Evolutionary conservation across 1,140 invertebrate genomes (phyloP), one percentile per base, ranked within the genome.

Genomic region (Drusus annulatus): DNA sequence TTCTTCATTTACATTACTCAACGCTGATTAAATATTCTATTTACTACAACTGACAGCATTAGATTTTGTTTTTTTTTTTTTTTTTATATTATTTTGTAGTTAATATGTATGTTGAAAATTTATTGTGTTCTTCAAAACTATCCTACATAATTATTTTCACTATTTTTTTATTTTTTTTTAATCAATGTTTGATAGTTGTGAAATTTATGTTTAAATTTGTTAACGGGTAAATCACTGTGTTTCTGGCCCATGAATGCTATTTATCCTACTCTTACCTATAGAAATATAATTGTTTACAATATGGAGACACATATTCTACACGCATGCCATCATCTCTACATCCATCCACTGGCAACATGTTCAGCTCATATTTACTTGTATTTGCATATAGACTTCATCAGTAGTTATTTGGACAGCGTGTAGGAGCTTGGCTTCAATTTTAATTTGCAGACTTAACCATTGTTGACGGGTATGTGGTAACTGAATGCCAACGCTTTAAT

Each of bases 351-450:
- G 17, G 23, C 56, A 15, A 19, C 23, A 17, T 60, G 56, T 60
- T 60, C 56, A 65, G 25, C 16, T 65, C 62, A 60, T 60, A 23
- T 60, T 21, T 45, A 10, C 17, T 21, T 60, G 10, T 65, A 65
- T 65, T 65, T 65, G 25, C 62, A 25, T 65, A 65, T 65, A 21
- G n/a, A n/a, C 15, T 16, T 65, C 62, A 65, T 65, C 62, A 25
- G 16, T 28, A 21, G 28, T 69, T 54, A 21, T 74, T 74, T 54
- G 69, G 69, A 28, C 28, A 79, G 54, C 54, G 52, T 15, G 21
- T 62, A 73, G 78, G 68, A n/a, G 78, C 78, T 79, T 79, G 54
- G 78, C 68, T 79, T 74, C 50, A 69, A 45, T 60, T 79, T 73
- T 79, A 17, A 19, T 79, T 79, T 79, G 78, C 78, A 45, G 78